Conservation (phyloP, 2,888 invertebrate species). For the Agonopterix alstromeriana region DNA sequence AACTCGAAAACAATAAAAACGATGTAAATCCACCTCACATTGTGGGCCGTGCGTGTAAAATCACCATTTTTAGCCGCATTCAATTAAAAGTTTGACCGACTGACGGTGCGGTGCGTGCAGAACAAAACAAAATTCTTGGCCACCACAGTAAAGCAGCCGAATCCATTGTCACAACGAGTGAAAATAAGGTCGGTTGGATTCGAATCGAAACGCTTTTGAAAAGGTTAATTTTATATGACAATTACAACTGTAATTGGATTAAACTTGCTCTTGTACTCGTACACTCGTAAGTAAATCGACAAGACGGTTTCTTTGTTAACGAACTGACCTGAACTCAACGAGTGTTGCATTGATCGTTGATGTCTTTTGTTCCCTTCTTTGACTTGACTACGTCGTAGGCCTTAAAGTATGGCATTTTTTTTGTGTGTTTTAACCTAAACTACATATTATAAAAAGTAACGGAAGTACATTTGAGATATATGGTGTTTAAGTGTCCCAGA, state of each 20-base stretch:
- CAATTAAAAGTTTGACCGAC: constrained; percentile 70
- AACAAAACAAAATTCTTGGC: constrained; percentile 20
- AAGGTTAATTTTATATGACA: constrained; percentile 26
- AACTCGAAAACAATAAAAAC: constrained; percentile 8
- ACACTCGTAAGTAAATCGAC: neutral
- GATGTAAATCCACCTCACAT: constrained; percentile 38
- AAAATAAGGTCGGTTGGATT: constrained; percentile 24
- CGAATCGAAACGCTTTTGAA: constrained; percentile 15
- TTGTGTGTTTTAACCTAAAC: too few relatives aligned
- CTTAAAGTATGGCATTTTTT: too few relatives aligned
- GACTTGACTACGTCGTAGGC: too few relatives aligned
- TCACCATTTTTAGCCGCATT: constrained; percentile 58
- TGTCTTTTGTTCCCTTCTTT: too few relatives aligned
- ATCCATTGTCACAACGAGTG: constrained; percentile 17
- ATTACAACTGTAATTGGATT: constrained; percentile 32
- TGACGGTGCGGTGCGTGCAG: constrained; percentile 24
- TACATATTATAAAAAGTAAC: too few relatives aligned
- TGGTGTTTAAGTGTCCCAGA: too few relatives aligned
- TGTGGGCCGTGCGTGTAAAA: constrained; percentile 66
- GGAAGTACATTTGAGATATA: too few relatives aligned
- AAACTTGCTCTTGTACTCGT: neutral
- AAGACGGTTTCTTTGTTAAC: too few relatives aligned
- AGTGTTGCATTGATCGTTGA: too few relatives aligned
- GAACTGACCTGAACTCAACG: too few relatives aligned
- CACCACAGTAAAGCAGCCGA: constrained; percentile 10